phyloP scores from a whole-genome alignment of 2,888 invertebrate species.

The Allacma fusca region DNA sequence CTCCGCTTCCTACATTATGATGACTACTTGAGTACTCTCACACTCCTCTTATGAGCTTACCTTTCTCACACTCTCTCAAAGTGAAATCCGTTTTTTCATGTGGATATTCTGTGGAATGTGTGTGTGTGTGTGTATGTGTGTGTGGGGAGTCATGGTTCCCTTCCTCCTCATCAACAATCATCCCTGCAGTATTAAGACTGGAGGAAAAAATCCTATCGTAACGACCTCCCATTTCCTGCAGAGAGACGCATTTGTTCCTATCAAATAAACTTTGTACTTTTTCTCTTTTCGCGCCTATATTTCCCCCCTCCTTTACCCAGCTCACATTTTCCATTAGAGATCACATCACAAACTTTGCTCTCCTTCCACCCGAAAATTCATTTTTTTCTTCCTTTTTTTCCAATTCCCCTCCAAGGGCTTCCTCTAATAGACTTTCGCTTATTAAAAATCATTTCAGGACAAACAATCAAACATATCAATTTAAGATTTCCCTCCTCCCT shows the following conservation, averaged over 20 bases:
- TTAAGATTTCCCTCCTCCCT: not conserved
- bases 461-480: too few species aligned
- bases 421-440: too few species aligned
- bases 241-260: conserved; percentile 38
- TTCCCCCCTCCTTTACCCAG: not conserved
- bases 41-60: conserved; percentile 33
- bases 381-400: too few species aligned
- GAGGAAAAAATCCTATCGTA: conserved; percentile 36
- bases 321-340: conserved; percentile 4
- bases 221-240: conserved; percentile 41
- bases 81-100: conserved; percentile 17
- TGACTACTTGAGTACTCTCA: conserved; percentile 18
- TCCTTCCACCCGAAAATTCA: not conserved
- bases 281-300: conserved; percentile 1
- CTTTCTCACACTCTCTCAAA: conserved; percentile 35
- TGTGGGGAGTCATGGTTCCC: conserved; percentile 21
- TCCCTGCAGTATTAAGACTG: conserved; percentile 22
- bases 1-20: conserved; percentile 10
- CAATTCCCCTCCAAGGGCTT: too few species aligned
- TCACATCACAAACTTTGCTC: conserved; percentile 19
- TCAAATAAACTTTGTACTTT: conserved; percentile 42
- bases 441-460: too few species aligned
- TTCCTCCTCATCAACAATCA: conserved; percentile 39
- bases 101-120: not conserved
- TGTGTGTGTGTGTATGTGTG: too few species aligned